Conservation (phyloP, 2,113 vertebrate species). For the Grus americana region DNA sequence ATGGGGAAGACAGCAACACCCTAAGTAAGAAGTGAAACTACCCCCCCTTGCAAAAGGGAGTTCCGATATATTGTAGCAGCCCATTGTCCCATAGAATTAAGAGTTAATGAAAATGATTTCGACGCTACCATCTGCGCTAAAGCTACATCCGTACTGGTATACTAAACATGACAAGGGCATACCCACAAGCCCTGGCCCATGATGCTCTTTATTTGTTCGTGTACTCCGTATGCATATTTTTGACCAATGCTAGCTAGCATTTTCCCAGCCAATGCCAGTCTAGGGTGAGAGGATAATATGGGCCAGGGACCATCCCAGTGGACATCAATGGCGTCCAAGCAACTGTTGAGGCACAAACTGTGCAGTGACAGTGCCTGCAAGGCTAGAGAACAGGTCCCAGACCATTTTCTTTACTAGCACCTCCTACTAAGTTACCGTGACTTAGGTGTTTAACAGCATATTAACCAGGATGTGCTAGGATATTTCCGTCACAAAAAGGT, state of each 20-base stretch:
- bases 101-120: neutral
- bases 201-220: neutral
- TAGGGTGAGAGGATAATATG: neutral
- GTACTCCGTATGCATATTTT: neutral
- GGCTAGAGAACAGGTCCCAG: neutral
- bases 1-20: neutral
- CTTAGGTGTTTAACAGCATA: neutral
- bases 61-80: neutral
- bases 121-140: neutral
- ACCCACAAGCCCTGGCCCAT: neutral
- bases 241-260: neutral
- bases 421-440: neutral
- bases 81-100: neutral
- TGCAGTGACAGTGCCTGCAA: neutral
- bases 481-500: neutral
- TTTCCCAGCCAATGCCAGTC: neutral
- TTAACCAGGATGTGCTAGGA: neutral
- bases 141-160: neutral
- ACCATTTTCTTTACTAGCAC: neutral
- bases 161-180: neutral
- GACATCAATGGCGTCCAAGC: neutral
- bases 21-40: neutral
- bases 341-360: neutral
- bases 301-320: neutral
- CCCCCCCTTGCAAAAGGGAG: neutral